Percentiles rank a stretch among this genome's conserved stretches.
phyloP scores from a whole-genome alignment of 2,113 vertebrate genomes.

The Artemisiospiza belli region DNA sequence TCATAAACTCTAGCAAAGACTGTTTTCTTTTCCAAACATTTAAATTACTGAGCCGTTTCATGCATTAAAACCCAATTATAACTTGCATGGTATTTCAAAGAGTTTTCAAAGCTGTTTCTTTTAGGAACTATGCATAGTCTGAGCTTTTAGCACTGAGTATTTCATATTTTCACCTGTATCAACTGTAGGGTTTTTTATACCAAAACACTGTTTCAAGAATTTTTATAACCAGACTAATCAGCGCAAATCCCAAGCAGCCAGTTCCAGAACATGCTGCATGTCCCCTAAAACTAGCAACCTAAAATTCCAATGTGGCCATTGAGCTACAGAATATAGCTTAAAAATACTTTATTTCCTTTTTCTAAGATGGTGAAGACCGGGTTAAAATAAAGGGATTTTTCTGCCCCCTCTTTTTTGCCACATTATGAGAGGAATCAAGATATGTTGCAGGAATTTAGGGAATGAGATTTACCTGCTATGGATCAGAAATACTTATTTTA shows the following conservation, averaged over 20 bases:
- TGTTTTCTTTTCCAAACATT: slow-evolving; percentile 71
- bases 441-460: neutral
- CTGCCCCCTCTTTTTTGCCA: neutral
- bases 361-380: neutral
- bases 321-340: neutral
- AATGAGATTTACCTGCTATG: neutral
- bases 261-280: neutral
- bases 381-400: neutral
- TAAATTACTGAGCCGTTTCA: slow-evolving; percentile 68
- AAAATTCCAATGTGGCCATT: neutral
- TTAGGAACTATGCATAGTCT: neutral
- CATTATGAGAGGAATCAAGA: neutral
- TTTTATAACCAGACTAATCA: neutral
- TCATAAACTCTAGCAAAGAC: slow-evolving; percentile 66
- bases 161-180: neutral
- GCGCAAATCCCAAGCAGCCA: neutral
- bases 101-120: slow-evolving; percentile 39
- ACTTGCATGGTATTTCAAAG: slow-evolving; percentile 35
- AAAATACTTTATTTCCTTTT: neutral
- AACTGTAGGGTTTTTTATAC: neutral
- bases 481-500: neutral
- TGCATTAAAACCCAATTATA: slow-evolving; percentile 62
- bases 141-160: neutral
- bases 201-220: neutral
- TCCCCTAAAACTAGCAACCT: neutral